Evolutionary conservation across 37 sponge, comb jelly and placozoan species (phyloP), one percentile per base, ranked within the genome.

Genomic region (Lycopodina hypogea): DNA sequence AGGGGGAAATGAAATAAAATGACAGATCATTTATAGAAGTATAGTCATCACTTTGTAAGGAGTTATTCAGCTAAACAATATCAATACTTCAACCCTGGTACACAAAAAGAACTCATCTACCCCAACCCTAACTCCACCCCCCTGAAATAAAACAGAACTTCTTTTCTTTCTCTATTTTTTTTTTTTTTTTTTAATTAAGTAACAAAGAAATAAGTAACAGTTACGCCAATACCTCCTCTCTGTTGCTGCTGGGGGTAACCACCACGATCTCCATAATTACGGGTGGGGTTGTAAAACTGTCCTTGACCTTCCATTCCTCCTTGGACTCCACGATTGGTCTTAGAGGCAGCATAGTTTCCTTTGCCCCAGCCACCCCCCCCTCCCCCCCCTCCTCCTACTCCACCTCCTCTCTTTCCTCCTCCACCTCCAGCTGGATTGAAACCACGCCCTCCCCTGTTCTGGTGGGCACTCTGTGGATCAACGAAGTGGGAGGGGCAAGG

Each of bases 251-350:
- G 50, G 17, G 26, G 61, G 17, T 39, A 33, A 19, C 59, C 66
- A 65, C 66, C 66, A 42, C 64, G 30, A 12, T 42, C 82, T 72
- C 82, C 51, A 21, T 22, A 21, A 32, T 71, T 23, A 40, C 52
- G 30, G 9, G 30, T 1, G 9, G 56, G 53, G 74, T n/a, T 41
- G 71, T 70, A 48, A 6, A 23, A 45, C 42, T 70, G 65, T 74
- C 55, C 63, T n/a, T 70, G 65, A 60, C 55, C 63, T 34, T 74
- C 53, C 87, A 93, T 86, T 90, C 94, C 89, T 18, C 88, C 34
- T 28, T 51, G 32, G 3, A 32, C 19, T 4, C 61, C 34, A 2
- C 36, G 32, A 22, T 75, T 56, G 7, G 40, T 53, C 24, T 36
- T 39, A 18, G 42, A 38, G 1, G 36, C 75, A 37, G 57, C 61